These are phyloP conservation scores for Zygaena filipendulae DNA, from an alignment of 2,888 invertebrate genomes.

Conservation along the genomic window DNA sequence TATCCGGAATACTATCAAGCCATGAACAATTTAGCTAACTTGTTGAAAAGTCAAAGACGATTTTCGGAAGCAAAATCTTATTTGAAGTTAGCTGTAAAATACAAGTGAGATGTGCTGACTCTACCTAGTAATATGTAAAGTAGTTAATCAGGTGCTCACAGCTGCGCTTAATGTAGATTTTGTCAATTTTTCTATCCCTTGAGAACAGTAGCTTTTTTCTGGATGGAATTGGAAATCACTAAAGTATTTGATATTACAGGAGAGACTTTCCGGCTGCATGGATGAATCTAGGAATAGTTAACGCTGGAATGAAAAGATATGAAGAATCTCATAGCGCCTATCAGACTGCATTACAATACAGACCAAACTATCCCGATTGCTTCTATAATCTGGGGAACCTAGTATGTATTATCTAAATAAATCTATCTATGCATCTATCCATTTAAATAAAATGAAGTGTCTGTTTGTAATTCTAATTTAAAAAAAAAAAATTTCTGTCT, in stretches of 20 bases:
- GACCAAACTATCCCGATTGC: constrained; percentile 90
- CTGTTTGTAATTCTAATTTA: too few relatives aligned
- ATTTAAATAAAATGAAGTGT: too few relatives aligned
- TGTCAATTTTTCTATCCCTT: too few relatives aligned
- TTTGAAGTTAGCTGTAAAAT: constrained; percentile 75
- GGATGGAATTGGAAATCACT: too few relatives aligned
- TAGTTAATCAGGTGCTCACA: too few relatives aligned
- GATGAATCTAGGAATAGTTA: constrained; percentile 98
- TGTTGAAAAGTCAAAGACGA: constrained; percentile 77
- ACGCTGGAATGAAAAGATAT: constrained; percentile 77
- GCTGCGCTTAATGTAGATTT: too few relatives aligned
- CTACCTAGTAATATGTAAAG: too few relatives aligned
- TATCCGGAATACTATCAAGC: constrained; percentile 90
- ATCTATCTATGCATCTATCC: too few relatives aligned
- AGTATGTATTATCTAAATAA: constrained; percentile 55
- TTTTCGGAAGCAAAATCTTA: constrained; percentile 78
- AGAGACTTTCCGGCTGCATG: constrained; percentile 94
- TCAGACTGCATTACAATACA: constrained; percentile 77
- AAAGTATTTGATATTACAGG: constrained; percentile 59
- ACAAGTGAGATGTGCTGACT: too few relatives aligned
- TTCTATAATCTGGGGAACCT: constrained; percentile 95
- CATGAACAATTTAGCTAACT: constrained; percentile 93
- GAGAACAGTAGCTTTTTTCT: too few relatives aligned
- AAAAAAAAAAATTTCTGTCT: too few relatives aligned
- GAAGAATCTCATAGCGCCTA: constrained; percentile 83